Evolutionary conservation across 2,113 vertebrate genomes (phyloP), one percentile per base, ranked within the genome.

Genomic region (Brevimyrus niger): DNA sequence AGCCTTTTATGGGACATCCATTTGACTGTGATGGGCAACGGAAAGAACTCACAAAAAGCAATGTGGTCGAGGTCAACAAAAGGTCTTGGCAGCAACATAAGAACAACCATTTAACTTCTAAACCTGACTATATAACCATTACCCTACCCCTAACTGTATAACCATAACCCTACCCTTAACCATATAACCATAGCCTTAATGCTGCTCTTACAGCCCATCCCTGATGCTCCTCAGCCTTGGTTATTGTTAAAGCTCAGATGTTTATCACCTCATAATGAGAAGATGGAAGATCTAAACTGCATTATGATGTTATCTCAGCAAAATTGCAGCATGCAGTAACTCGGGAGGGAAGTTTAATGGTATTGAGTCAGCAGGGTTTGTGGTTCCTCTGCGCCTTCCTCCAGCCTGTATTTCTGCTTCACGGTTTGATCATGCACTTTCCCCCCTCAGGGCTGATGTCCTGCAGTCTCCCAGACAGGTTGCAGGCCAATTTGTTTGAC

Each of bases 231-330:
- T 84, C 42, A 47, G 82, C 10, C 27, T 31, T 3, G 27, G 61
- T 27, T 10, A 10, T 69, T 69, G 11, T 31, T 69, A 31, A 69
- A 69, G 61, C 61, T 69, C 91, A 91, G 91, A 91, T 90, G 44
- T 2, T 35, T 44, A 84, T 88, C 55, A 58, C 58, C 44, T 35
- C 42, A 46, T 88, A 73, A 88, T 88, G 58, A 73, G 61, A 42
- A 38, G 58, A 88, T 69, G 46, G 87, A 27, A 88, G n/a, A 35
- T 73, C 21, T 80, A 51, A 53, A 86, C 10, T 53, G 44, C 7
- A 50, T 17, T 53, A 5, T 35, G 31, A 35, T 50, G 46, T 86
- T 50, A 51, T 86, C 84, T 4, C 42, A 86, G 84, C 9, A 48
- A 85, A 85, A 85, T 11, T 23, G 8, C 21, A 84, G 38, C 82